These are phyloP conservation scores for Apotomis capreana DNA, from an alignment of 2,888 invertebrate genomes.

Conservation along the genomic window DNA sequence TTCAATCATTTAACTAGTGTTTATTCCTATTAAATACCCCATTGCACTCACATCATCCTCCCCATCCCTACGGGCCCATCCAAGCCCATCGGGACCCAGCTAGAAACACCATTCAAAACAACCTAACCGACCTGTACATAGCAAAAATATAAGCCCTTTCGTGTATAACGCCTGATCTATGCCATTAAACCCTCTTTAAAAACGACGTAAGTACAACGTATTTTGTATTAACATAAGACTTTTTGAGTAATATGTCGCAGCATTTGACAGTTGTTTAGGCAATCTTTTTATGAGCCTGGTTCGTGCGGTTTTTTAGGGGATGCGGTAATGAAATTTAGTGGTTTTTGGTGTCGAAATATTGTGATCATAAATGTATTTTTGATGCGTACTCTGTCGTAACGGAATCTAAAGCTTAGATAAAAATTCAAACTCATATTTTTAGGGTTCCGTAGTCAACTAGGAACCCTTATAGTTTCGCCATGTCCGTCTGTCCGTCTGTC, in stretches of 20 bases:
- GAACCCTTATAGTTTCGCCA: no score
- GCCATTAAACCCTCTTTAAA: constrained; percentile 3
- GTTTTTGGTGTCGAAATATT: constrained; percentile 36
- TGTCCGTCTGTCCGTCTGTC: no score
- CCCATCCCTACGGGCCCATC: constrained; percentile 42
- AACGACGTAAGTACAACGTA: background rate
- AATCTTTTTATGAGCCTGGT: constrained; percentile 52
- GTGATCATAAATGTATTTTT: constrained; percentile 2
- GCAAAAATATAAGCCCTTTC: no score
- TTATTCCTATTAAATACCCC: constrained; percentile 72
- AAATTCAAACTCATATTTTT: background rate
- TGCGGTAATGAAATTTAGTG: constrained; percentile 30
- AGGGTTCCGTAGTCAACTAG: no score
- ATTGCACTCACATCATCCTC: constrained; percentile 43
- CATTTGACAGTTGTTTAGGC: constrained; percentile 59
- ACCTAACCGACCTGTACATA: no score
- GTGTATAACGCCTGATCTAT: no score
- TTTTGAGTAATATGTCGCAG: constrained; percentile 37
- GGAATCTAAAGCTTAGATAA: background rate
- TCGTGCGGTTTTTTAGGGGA: constrained; percentile 50
- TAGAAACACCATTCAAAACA: no score
- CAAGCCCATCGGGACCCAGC: constrained; percentile 8
- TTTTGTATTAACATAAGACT: background rate
- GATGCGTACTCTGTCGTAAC: background rate
- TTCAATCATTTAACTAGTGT: constrained; percentile 79